Evolutionary conservation across 2,113 vertebrate species (phyloP).

Genomic region (Scytalopus superciliaris): DNA sequence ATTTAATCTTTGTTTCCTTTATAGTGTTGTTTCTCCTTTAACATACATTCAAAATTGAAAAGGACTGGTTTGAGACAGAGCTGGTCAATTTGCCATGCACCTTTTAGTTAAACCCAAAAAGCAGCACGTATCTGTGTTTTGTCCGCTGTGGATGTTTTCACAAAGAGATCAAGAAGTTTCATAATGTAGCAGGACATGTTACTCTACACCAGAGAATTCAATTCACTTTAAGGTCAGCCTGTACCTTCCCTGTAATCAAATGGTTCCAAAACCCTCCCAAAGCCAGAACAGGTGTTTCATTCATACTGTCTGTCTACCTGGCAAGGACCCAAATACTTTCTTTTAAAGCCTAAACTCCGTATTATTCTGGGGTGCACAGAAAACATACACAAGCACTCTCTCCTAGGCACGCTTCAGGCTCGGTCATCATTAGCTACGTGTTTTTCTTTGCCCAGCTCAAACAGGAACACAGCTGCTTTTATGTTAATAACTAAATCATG

Average conservation of each 20-base stretch:
- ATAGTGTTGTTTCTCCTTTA: neutral
- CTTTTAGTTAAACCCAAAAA: neutral
- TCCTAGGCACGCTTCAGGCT: neutral
- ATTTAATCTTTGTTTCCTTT: slow-evolving; percentile 8
- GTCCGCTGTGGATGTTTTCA: neutral
- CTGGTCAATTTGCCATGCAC: neutral
- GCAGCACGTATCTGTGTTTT: neutral
- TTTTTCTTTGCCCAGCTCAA: slow-evolving; percentile 5
- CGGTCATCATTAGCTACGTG: neutral
- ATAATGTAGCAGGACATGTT: neutral
- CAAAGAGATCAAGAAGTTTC: neutral
- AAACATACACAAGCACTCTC: neutral
- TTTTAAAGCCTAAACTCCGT: slow-evolving; percentile 11
- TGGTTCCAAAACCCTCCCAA: slow-evolving; percentile 41
- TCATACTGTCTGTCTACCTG: slow-evolving; percentile 65
- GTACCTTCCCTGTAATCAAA: slow-evolving; percentile 57
- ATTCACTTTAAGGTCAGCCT: slow-evolving; percentile 59
- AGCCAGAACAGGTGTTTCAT: slow-evolving; percentile 71
- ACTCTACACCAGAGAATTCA: slow-evolving; percentile 51
- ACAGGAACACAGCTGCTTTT: slow-evolving; percentile 44
- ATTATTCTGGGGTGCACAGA: neutral
- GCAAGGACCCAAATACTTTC: slow-evolving; percentile 53
- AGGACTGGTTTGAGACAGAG: neutral
- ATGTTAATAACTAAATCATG: slow-evolving; percentile 9
- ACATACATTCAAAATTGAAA: neutral